Percentiles rank a stretch among this genome's conserved stretches.
phyloP scores from a whole-genome alignment of 2,888 invertebrate species.

The Dromius quadrimaculatus region DNA sequence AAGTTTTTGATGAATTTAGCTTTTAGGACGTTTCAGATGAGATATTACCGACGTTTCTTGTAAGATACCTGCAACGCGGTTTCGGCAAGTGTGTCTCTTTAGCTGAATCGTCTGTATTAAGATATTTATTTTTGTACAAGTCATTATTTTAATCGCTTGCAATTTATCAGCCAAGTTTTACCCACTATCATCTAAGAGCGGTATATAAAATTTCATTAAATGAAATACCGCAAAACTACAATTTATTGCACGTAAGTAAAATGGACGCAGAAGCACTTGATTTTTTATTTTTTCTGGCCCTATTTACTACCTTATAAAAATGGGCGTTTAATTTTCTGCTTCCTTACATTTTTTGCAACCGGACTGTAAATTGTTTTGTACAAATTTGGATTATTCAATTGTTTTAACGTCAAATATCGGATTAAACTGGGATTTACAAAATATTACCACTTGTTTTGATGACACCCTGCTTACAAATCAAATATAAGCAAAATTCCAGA shows the following conservation, averaged over 20 bases:
- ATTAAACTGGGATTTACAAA: too few species aligned
- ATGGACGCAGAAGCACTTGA: background rate
- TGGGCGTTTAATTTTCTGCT: too few species aligned
- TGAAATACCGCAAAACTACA: background rate
- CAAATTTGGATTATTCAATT: too few species aligned
- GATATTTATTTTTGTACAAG: conserved; percentile 41
- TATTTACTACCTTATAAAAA: background rate
- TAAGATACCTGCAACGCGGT: background rate
- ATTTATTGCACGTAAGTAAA: background rate
- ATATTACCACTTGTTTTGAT: too few species aligned
- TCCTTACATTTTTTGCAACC: too few species aligned
- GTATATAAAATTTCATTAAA: background rate
- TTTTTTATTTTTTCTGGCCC: background rate
- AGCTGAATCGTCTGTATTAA: conserved; percentile 36
- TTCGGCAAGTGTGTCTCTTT: background rate
- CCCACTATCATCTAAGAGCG: background rate
- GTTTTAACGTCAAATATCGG: too few species aligned
- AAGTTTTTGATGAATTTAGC: conserved; percentile 3
- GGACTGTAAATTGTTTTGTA: too few species aligned
- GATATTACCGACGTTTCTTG: too few species aligned
- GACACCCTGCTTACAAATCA: too few species aligned
- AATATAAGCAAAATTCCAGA: too few species aligned
- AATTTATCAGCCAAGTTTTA: conserved; percentile 30
- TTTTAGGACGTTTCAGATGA: too few species aligned
- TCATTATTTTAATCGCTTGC: conserved; percentile 39